These are phyloP conservation scores for Gnathochromis pfefferi DNA, from an alignment of 2,113 vertebrate species.

Conservation along the genomic window DNA sequence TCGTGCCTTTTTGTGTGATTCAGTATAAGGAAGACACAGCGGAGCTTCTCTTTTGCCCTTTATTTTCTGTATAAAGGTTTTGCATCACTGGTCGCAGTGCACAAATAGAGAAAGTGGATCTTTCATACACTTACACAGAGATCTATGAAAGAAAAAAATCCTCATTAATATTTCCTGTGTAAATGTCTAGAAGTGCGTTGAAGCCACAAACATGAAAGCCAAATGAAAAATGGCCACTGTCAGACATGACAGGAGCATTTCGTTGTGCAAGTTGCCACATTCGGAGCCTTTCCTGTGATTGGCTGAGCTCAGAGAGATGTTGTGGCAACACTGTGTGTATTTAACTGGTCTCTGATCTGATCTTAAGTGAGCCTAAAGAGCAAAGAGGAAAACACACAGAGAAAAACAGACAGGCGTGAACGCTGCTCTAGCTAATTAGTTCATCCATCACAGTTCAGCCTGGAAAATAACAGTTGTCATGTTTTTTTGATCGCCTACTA, in stretches of 20 bases:
- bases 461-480: neutral
- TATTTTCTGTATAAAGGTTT: neutral
- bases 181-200: neutral
- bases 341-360: slow-evolving; percentile 50
- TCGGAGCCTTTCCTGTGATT: neutral
- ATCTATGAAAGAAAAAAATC: neutral
- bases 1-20: neutral
- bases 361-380: slow-evolving; percentile 40
- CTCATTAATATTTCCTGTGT: neutral
- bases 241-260: neutral
- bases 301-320: slow-evolving; percentile 23
- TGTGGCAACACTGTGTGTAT: slow-evolving; percentile 47
- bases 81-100: neutral
- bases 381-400: neutral
- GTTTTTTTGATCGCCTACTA: neutral
- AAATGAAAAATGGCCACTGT: neutral
- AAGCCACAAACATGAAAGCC: neutral
- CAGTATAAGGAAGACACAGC: neutral
- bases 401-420: neutral
- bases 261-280: neutral
- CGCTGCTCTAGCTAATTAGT: neutral
- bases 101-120: neutral
- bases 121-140: neutral
- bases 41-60: neutral
- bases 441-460: neutral